Base-by-base conservation (phyloP, 2,888 invertebrate species). In the Xestobium rufovillosum region DNA sequence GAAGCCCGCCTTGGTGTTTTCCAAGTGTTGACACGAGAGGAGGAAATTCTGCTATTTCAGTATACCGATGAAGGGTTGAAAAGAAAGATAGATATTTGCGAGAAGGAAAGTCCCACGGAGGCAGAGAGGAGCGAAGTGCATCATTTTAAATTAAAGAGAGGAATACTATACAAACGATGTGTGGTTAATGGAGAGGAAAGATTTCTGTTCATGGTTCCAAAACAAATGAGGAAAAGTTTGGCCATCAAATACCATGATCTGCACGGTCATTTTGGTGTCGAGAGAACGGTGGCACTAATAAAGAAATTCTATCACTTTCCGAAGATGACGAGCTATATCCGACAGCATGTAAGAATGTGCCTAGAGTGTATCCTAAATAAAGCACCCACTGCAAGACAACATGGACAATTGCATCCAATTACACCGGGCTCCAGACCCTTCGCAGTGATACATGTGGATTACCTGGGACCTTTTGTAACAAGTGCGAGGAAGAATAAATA, bases 401-500 rank as follows among this genome's bases (percentile, higher is more conserved):
- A 30, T 1, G 50, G 49, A 3, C 34, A 40, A 2, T 28, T 55
- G 3, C 47, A 54, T 30, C 52, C 52, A 13, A 49, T 50, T 10
- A 44, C 47, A 0, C 45, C 44, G 1, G 53, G 47, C 6, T 31
- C 14, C 10, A 25, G 48, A 25, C 50, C 51, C 2, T 54, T 54
- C 26, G 49, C 26, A 2, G 27, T 46, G 3, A 37, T 52, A 1
- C 45, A 52, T 16, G 11, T 49, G 2, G 49, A 51, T 23, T 49
- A 52, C 31, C 11, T 47, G 1, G 49, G 47, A 6, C 50, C 52
- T 1, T 48, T 49, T 23, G 34, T 49, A 1, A 40, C 38, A 2
- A 43, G 39, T 1, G 27, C 30, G 1, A 17, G 36, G n/a, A 16
- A 39, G 4, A 48, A 50, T 30, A 41, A 43, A 30, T 45, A 52